Base-by-base conservation (phyloP, 2,888 invertebrate species). In the Agapostemon virescens region DNA sequence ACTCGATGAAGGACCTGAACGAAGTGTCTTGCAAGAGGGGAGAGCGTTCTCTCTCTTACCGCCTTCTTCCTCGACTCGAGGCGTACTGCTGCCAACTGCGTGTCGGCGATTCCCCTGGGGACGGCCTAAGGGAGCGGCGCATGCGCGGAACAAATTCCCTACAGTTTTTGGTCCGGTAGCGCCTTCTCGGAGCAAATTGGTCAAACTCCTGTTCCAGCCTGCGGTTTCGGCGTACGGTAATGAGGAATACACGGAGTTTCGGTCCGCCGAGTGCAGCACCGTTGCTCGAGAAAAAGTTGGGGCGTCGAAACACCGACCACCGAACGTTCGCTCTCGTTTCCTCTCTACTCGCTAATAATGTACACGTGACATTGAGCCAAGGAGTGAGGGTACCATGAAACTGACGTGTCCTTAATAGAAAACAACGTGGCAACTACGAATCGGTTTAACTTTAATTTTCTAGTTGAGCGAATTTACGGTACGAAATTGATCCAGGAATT, bases 351-450 rank as follows among this genome's bases (percentile, higher is more conserved):
- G n/a, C n/a, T 1, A 5, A 26, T 55, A 15, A 26, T 6, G 20
- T 36, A 71, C 82, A 82, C 82, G 84, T 85, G 81, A 77, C 72
- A 76, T 61, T 55, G n/a, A n/a, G 55, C 23, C 58, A 49, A 9
- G 36, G 55, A 73, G 69, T 77, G 82, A 77, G 77, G 83, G 76
- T 74, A 68, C 30, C 72, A 74, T n/a, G 33, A n/a, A 78, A 87
- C 88, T 89, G 89, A 89, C 89, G 89, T 89, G 89, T 89, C 89
- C 87, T 74, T 82, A 85, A 78, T 74, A 36, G 67, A 66, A 78
- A 82, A 84, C 88, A 89, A 89, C 90, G 88, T 88, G 89, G 89
- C 90, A 85, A 81, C 49, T 70, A 45, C 30, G 11, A 69, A 69
- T 23, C 26, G 23, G 52, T 69, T 15, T 15, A n/a, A 30, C 38